Evolutionary conservation across 2,797 vertebrate genomes (phyloP), one percentile per base, ranked within the genome.

Genomic region (Psittacula echo): DNA sequence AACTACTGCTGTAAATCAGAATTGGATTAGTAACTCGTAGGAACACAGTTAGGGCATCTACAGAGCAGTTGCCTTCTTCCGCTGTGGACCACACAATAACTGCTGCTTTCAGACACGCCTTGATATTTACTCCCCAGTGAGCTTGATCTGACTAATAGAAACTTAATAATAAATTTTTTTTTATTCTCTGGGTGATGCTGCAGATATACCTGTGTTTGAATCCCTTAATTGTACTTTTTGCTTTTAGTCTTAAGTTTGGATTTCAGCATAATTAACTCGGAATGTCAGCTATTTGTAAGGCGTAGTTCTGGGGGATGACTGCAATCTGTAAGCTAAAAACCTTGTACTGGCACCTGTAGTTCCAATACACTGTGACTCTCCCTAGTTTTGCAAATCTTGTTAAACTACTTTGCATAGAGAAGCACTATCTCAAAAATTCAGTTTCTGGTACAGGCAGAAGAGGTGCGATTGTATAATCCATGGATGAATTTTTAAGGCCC

Each of bases 201-300:
- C 17, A 58, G 51, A 27, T 68, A 62, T 85, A 91, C 9, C 39
- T 80, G 8, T 72, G 19, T 76, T 79, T 66, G 32, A 84, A 23
- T 75, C 32, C 42, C n/a, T 84, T 61, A 34, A 56, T 50, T 11
- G 20, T 72, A 23, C 9, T 62, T 81, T 67, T 84, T 84, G 26
- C 45, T 78, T 93, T 68, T 72, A 78, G 42, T 78, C 16, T 75
- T 48, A 29, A 60, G 13, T 80, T 90, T 75, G 32, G 11, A 29
- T 87, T 93, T 93, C 66, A 90, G 83, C 41, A 27, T 86, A 78
- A 81, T 88, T 90, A 79, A 71, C 47, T 94, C 10, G 22, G 58
- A 81, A 77, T 87, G 88, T 93, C 53, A 61, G 0, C 58, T 75
- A 1, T 72, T 88, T 82, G 34, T 82, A 54, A 82, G 24, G 42